Evolutionary conservation across 2,888 invertebrate genomes (phyloP).

Genomic region (Steinernema carpocapsae): DNA sequence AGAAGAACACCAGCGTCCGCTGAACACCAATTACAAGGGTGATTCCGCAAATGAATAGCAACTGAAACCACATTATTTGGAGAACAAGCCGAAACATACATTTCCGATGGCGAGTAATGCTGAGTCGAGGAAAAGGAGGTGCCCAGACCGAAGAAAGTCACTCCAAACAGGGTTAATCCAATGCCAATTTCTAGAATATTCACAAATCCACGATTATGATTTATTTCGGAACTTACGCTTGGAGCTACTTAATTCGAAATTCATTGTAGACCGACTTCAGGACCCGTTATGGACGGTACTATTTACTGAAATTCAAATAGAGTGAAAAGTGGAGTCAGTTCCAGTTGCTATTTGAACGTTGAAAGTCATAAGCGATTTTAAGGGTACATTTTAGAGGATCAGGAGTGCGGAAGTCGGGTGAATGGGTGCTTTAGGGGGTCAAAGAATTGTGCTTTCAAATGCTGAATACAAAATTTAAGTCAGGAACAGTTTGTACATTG

Average conservation of each 20-base stretch:
- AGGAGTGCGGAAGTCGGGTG: no score
- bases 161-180: slow-evolving; percentile 92
- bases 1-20: slow-evolving; percentile 94
- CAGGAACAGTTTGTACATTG: no score
- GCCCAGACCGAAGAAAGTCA: slow-evolving; percentile 90
- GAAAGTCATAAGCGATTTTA: no score
- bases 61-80: slow-evolving; percentile 74
- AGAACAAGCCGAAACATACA: slow-evolving; percentile 76
- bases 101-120: slow-evolving; percentile 96
- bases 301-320: no score
- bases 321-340: no score
- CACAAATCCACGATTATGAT: background rate
- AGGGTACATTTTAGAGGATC: no score
- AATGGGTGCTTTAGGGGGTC: no score
- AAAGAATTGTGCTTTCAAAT: no score
- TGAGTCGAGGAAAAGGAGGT: slow-evolving; percentile 89
- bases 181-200: slow-evolving; percentile 82
- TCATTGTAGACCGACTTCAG: slow-evolving; percentile 38
- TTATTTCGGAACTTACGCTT: slow-evolving; percentile 45
- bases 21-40: slow-evolving; percentile 94
- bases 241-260: slow-evolving; percentile 51
- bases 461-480: no score
- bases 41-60: slow-evolving; percentile 90
- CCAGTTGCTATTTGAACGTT: no score
- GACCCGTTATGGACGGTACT: no score